These are phyloP conservation scores for Hippocampus abdominalis DNA, from an alignment of 2,113 vertebrate genomes.

Conservation along the genomic window DNA sequence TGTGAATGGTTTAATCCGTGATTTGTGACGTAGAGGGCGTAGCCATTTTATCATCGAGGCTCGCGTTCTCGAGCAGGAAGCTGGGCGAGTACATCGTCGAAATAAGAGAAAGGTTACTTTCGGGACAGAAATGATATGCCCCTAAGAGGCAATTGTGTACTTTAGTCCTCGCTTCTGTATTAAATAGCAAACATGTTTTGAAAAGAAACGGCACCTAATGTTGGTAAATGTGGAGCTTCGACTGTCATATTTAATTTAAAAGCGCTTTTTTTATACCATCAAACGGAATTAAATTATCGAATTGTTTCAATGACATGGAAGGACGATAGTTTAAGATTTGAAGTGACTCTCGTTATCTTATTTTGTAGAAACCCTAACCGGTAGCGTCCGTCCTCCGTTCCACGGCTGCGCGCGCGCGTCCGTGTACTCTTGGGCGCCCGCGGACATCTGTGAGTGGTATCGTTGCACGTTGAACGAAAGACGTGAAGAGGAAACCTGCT, in stretches of 20 bases:
- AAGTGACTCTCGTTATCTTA: background rate
- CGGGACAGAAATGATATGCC: too few relatives aligned
- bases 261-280: background rate
- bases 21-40: conserved; percentile 56
- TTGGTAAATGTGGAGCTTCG: background rate
- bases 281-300: background rate
- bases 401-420: background rate
- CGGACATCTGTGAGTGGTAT: background rate
- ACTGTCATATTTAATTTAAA: background rate
- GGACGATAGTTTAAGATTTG: background rate
- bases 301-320: background rate
- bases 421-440: background rate
- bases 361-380: background rate
- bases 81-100: background rate
- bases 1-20: background rate
- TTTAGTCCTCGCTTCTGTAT: background rate
- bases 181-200: background rate
- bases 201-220: background rate
- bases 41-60: conserved; percentile 54
- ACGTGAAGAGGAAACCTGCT: background rate
- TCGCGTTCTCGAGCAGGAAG: conserved; percentile 21
- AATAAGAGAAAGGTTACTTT: conserved; percentile 30
- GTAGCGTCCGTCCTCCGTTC: background rate
- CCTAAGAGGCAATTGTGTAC: too few relatives aligned
- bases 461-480: background rate